Percentiles rank a stretch among this genome's conserved stretches.
Conservation (phyloP, 1,140 invertebrate genomes). For the Penaeus vannamei region DNA sequence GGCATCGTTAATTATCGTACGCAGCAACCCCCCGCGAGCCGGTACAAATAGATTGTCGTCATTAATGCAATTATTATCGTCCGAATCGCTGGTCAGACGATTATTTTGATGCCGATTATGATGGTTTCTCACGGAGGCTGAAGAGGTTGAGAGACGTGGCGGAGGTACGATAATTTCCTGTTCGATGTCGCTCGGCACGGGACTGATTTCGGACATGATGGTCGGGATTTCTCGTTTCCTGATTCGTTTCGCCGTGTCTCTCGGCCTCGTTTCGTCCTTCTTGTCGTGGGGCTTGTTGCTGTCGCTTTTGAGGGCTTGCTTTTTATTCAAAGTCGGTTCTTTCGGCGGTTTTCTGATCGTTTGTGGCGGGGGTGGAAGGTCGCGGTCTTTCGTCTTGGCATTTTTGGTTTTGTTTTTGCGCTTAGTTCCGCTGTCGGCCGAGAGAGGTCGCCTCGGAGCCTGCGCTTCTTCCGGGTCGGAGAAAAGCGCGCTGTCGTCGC, state of each 20-base stretch:
- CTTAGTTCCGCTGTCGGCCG: not conserved
- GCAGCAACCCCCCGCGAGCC: constrained; percentile 23
- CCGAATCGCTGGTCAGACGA: too few relatives aligned
- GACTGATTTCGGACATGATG: constrained; percentile 46
- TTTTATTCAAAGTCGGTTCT: not conserved
- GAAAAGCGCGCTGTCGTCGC: not conserved
- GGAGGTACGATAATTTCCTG: not conserved
- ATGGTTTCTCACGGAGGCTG: too few relatives aligned
- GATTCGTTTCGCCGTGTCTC: not conserved
- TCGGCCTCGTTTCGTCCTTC: not conserved
- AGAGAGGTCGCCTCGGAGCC: not conserved
- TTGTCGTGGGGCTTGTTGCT: not conserved
- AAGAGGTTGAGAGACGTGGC: too few relatives aligned
- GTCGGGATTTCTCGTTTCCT: constrained; percentile 35
- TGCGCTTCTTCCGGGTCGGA: not conserved
- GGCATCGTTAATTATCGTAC: constrained; percentile 42
- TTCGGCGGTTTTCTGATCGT: not conserved
- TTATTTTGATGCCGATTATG: too few relatives aligned
- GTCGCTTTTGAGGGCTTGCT: not conserved
- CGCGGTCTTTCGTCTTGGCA: not conserved
- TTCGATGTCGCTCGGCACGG: constrained; percentile 35
- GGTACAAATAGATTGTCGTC: not conserved
- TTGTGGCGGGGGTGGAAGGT: not conserved
- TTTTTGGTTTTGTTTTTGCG: not conserved
- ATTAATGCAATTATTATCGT: not conserved